These are phyloP conservation scores for Eurytoma californica DNA, from an alignment of 2,888 invertebrate species.

Conservation along the genomic window DNA sequence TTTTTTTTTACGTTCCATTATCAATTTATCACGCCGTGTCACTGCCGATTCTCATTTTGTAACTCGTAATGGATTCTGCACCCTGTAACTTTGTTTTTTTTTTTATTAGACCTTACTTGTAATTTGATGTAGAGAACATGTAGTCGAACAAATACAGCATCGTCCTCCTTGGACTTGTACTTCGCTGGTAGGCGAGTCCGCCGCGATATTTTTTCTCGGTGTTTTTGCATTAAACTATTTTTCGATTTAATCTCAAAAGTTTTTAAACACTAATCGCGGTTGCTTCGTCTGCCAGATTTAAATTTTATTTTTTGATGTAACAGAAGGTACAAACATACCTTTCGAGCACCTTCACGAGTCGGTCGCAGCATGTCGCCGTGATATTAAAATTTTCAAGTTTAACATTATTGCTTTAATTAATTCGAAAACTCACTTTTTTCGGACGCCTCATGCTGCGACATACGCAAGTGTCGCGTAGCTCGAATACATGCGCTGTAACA, in stretches of 20 bases:
- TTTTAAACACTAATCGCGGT: constrained; percentile 37
- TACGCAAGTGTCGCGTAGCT: constrained; percentile 30
- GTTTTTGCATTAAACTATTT: background rate
- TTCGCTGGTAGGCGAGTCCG: constrained; percentile 54
- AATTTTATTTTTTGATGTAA: constrained; percentile 34
- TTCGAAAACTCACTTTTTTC: constrained; percentile 7
- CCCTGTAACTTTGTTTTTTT: constrained; percentile 53
- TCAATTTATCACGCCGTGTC: constrained; percentile 56
- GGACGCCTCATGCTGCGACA: constrained; percentile 39
- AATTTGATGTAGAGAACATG: constrained; percentile 48
- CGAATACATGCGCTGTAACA: constrained; percentile 47
- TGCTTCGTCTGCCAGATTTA: constrained; percentile 55
- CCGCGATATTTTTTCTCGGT: constrained; percentile 36
- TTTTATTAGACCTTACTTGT: constrained; percentile 49
- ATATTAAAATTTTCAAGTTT: background rate
- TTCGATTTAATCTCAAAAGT: background rate
- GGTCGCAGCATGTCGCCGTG: constrained; percentile 41
- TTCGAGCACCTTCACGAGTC: constrained; percentile 38
- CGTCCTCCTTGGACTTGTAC: constrained; percentile 31
- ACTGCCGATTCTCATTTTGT: constrained; percentile 63
- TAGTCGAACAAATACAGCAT: constrained; percentile 38
- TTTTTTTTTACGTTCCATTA: constrained; percentile 23
- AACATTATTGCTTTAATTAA: background rate
- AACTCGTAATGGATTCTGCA: constrained; percentile 61
- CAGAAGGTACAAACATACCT: constrained; percentile 30